Conservation (phyloP, 2,113 vertebrate species). For the Castor canadensis region DNA sequence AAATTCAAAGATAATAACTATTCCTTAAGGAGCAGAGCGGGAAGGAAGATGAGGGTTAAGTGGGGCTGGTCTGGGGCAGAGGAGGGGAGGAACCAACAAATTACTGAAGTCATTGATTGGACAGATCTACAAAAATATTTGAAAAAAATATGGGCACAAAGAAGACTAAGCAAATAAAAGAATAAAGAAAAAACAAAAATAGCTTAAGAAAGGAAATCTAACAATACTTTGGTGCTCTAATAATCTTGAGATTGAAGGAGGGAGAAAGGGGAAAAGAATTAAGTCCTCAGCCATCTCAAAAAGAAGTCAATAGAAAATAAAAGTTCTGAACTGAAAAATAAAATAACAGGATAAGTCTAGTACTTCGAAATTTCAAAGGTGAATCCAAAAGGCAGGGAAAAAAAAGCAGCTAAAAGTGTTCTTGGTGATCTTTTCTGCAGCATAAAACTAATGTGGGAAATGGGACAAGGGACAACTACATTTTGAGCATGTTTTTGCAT, state of each 20-base stretch:
- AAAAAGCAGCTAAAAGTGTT: not conserved
- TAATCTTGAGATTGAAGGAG: not conserved
- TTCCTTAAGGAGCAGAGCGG: not conserved
- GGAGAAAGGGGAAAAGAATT: not conserved
- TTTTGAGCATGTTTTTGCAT: not conserved
- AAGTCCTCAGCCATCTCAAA: not conserved
- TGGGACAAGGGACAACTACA: not conserved
- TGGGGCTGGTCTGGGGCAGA: not conserved
- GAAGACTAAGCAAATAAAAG: not conserved
- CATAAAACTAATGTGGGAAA: too few species aligned
- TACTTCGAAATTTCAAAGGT: not conserved
- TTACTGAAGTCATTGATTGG: not conserved
- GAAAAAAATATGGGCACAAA: not conserved
- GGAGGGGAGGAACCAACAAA: not conserved
- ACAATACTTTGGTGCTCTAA: not conserved
- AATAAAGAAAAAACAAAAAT: not conserved
- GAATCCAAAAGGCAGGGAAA: not conserved
- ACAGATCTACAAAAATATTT: not conserved
- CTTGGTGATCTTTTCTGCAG: not conserved
- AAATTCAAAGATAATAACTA: not conserved
- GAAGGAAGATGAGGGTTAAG: not conserved
- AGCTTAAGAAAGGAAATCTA: not conserved
- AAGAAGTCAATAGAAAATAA: not conserved
- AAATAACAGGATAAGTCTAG: not conserved
- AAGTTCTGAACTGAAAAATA: not conserved